Evolutionary conservation across 2,888 invertebrate species (phyloP).

Genomic region (Cephonodes hylas): DNA sequence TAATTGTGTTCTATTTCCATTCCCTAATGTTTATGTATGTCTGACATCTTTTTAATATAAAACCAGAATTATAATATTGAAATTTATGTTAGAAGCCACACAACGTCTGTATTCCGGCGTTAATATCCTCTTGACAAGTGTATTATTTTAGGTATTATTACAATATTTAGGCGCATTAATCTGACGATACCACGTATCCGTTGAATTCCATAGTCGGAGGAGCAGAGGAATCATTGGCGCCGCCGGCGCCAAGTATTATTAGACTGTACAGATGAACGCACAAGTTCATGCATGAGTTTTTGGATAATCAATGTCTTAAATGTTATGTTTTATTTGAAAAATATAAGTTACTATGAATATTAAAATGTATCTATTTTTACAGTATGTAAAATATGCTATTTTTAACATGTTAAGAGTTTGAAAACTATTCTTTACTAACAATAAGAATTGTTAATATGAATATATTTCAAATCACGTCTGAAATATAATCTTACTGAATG

Average conservation of each 20-base stretch:
- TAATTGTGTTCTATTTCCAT: not conserved
- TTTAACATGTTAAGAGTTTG: too few relatives aligned
- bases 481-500: too few relatives aligned
- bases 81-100: not conserved
- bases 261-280: constrained; percentile 19
- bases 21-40: not conserved
- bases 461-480: too few relatives aligned
- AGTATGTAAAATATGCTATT: too few relatives aligned
- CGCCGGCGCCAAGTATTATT: constrained; percentile 19
- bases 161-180: constrained; percentile 1
- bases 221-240: constrained; percentile 27
- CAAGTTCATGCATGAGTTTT: constrained; percentile 6
- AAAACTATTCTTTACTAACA: too few relatives aligned
- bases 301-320: too few relatives aligned
- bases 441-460: too few relatives aligned
- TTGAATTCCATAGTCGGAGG: constrained; percentile 13
- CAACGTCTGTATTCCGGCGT: not conserved
- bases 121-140: not conserved
- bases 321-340: too few relatives aligned
- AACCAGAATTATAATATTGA: not conserved
- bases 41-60: too few relatives aligned
- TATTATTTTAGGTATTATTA: not conserved
- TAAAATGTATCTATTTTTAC: too few relatives aligned
- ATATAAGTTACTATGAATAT: too few relatives aligned
- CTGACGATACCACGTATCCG: not conserved